Percentiles rank a stretch among this genome's conserved stretches.
Evolutionary conservation across 2,888 invertebrate species (phyloP).

Genomic region (Campoplex nolae): DNA sequence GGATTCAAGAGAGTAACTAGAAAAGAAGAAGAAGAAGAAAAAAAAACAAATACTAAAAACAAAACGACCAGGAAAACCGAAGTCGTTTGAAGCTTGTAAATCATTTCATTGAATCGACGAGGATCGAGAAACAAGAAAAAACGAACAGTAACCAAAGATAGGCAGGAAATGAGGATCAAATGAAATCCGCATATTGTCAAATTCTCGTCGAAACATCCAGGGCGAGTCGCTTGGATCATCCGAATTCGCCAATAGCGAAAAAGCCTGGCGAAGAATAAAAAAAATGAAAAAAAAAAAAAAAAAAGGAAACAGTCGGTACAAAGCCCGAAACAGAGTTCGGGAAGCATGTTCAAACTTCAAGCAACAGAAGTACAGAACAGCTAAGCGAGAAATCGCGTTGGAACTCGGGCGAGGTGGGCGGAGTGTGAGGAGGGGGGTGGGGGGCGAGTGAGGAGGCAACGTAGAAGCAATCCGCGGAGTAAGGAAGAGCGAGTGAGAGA

Average conservation of each 20-base stretch:
- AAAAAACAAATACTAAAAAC: not conserved
- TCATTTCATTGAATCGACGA: not conserved
- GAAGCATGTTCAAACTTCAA: constrained; percentile 6
- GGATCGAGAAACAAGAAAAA: not conserved
- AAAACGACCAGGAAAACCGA: not conserved
- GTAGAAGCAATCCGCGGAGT: constrained; percentile 23
- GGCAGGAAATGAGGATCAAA: not conserved
- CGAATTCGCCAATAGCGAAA: no score
- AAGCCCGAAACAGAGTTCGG: not conserved
- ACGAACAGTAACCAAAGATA: no score
- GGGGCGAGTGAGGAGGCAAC: not conserved
- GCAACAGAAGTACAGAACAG: constrained; percentile 15
- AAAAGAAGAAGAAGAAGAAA: not conserved
- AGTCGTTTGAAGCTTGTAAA: not conserved
- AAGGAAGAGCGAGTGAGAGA: constrained; percentile 12
- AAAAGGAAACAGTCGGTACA: not conserved
- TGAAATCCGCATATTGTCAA: not conserved
- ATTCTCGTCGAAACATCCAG: no score
- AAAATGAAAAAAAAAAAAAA: no score
- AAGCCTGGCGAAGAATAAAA: no score
- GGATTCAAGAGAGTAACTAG: not conserved
- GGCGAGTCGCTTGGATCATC: not conserved
- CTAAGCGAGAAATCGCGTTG: constrained; percentile 44
- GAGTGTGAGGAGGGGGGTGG: not conserved
- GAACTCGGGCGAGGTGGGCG: not conserved